These are phyloP conservation scores for Caenorhabditis japonica DNA, from an alignment of 2,888 invertebrate species.

Conservation along the genomic window DNA sequence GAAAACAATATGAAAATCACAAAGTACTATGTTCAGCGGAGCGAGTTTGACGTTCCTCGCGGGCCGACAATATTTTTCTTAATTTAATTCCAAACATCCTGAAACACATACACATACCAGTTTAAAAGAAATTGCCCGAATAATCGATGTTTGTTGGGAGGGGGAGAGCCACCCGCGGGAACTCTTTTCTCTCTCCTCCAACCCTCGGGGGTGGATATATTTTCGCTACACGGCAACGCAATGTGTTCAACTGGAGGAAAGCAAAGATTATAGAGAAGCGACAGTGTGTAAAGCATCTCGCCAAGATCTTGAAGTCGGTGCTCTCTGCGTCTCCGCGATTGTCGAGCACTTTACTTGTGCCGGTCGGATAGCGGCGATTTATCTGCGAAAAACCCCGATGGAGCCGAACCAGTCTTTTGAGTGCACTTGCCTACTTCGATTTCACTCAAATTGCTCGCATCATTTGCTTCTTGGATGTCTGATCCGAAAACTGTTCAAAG, in stretches of 20 bases:
- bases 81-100: no score
- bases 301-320: constrained; percentile 22
- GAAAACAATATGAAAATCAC: no score
- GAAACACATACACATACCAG: constrained; percentile 12
- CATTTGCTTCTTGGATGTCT: constrained; percentile 7
- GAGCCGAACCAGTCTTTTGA: constrained; percentile 43
- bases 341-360: constrained; percentile 19
- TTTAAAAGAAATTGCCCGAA: constrained; percentile 26
- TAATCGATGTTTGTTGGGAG: constrained; percentile 34
- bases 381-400: neutral
- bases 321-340: constrained; percentile 36
- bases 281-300: constrained; percentile 38
- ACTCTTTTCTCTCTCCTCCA: constrained; percentile 3
- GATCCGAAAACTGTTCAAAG: no score
- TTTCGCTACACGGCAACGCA: constrained; percentile 13
- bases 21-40: no score
- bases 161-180: constrained; percentile 2
- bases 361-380: no score
- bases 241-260: constrained; percentile 24
- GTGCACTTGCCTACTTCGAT: constrained; percentile 6
- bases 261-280: constrained; percentile 16
- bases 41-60: no score
- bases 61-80: no score
- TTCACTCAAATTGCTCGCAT: constrained; percentile 10
- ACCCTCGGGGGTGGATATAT: constrained; percentile 43